A percentile compares a stretch with the other conserved stretches of the same genome.
These are phyloP conservation scores for Patagioenas fasciata DNA, from an alignment of 2,113 vertebrate genomes.

Conservation along the genomic window DNA sequence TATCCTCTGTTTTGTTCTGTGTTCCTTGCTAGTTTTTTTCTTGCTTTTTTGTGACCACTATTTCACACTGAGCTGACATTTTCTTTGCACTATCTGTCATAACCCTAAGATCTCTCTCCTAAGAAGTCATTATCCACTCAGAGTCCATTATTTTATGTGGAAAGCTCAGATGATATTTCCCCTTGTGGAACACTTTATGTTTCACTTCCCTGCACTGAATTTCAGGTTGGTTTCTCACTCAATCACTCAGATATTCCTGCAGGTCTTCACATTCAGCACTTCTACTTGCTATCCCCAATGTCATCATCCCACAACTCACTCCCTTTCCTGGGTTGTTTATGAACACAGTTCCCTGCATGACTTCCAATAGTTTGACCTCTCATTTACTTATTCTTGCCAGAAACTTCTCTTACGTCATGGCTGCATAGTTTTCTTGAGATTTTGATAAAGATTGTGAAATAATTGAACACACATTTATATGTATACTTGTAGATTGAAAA, in stretches of 20 bases:
- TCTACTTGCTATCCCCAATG: background rate
- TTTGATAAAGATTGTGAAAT: background rate
- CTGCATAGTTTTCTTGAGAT: background rate
- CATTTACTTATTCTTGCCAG: background rate
- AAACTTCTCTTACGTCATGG: background rate
- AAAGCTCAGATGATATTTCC: background rate
- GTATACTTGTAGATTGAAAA: background rate
- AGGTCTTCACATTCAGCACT: background rate
- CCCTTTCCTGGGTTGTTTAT: background rate
- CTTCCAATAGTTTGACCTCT: background rate
- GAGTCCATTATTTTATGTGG: background rate
- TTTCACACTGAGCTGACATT: background rate
- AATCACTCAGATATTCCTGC: background rate
- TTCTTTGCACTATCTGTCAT: background rate
- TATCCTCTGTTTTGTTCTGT: background rate
- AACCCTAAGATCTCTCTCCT: background rate
- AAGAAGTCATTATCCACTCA: background rate
- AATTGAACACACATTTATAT: background rate
- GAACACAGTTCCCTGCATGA: background rate
- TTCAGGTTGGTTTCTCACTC: background rate
- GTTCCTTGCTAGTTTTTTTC: background rate
- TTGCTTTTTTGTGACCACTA: background rate
- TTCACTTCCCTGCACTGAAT: background rate
- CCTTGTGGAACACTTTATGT: background rate
- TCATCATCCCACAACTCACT: background rate